These are phyloP conservation scores for Caenorhabditis panamensis DNA, from an alignment of 2,888 invertebrate genomes.

Conservation along the genomic window DNA sequence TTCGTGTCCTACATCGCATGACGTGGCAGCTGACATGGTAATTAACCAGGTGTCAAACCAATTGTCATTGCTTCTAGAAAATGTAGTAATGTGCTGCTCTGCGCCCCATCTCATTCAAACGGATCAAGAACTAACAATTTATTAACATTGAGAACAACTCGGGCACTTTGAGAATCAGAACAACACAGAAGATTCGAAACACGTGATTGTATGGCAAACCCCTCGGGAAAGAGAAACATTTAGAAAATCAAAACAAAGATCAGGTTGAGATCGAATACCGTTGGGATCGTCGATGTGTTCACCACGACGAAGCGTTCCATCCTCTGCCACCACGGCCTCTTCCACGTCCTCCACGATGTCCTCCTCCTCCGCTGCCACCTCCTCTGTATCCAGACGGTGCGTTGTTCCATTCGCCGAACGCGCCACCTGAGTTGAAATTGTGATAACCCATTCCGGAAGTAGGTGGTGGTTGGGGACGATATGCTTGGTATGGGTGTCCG, in stretches of 20 bases:
- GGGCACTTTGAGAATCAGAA: no score
- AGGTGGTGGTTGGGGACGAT: slow-evolving; percentile 38
- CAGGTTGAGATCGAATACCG: neutral
- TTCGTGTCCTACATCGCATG: slow-evolving; percentile 25
- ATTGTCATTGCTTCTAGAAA: slow-evolving; percentile 26
- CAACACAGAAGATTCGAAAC: neutral
- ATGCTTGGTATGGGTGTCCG: slow-evolving; percentile 28
- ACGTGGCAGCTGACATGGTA: slow-evolving; percentile 43
- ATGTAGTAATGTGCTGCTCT: neutral
- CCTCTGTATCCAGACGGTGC: slow-evolving; percentile 13
- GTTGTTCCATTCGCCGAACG: slow-evolving; percentile 23
- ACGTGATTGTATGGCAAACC: no score
- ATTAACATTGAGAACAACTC: neutral
- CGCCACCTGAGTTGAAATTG: slow-evolving; percentile 50
- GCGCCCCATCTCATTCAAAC: neutral
- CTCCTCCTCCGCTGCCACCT: slow-evolving; percentile 2
- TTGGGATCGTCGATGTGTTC: neutral
- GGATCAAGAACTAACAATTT: neutral
- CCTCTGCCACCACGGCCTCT: slow-evolving; percentile 49
- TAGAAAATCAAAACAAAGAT: neutral
- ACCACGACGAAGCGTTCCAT: slow-evolving; percentile 44
- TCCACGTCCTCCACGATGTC: slow-evolving; percentile 13
- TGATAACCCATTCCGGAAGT: slow-evolving; percentile 48
- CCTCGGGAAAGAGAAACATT: neutral
- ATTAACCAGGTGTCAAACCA: slow-evolving; percentile 49